Percentiles rank a stretch among this genome's conserved stretches.
phyloP scores from a whole-genome alignment of 2,888 invertebrate genomes.

The Drosophila nr. perissopoda region DNA sequence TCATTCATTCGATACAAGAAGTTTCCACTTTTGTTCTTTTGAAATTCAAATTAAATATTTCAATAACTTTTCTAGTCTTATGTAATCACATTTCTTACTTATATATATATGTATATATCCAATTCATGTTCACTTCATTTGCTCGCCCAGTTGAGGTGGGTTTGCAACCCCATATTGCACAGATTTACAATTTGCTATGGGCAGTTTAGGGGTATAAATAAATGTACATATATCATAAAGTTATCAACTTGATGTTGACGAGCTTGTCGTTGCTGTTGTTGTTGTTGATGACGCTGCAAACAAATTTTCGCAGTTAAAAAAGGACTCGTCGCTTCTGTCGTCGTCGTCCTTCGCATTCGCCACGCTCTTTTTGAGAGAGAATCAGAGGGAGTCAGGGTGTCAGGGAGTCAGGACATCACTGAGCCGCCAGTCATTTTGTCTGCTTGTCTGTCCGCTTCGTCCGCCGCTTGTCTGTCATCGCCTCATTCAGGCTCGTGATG shows the following conservation, averaged over 20 bases:
- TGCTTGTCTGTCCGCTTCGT: conserved; percentile 50
- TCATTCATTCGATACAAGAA: neutral
- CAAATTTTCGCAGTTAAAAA: conserved; percentile 81
- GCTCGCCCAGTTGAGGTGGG: neutral
- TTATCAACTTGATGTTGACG: conserved; percentile 70
- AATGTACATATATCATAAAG: conserved; percentile 59
- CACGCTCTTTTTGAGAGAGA: conserved; percentile 56
- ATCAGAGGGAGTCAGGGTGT: conserved; percentile 1
- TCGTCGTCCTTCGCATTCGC: conserved; percentile 43
- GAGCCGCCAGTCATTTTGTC: conserved; percentile 70
- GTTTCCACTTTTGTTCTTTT: neutral
- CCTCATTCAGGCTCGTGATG: conserved; percentile 56
- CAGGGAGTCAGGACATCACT: conserved; percentile 6
- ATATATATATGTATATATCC: neutral
- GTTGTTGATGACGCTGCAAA: conserved; percentile 82
- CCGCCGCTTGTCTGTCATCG: conserved; percentile 47
- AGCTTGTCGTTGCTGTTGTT: conserved; percentile 58
- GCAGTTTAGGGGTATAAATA: conserved; percentile 39
- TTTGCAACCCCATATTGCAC: conserved; percentile 17
- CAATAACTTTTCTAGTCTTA: neutral
- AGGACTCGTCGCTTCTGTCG: conserved; percentile 64
- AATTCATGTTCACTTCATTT: neutral
- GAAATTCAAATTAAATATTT: neutral
- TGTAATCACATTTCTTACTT: neutral
- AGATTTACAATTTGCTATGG: conserved; percentile 46